phyloP scores from a whole-genome alignment of 2,113 vertebrate genomes.

The Bos taurus region ARS-UCD2.0 NC_037338.1:61043001-61043500 shows the following conservation, averaged over 20 bases:
- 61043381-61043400: background rate
- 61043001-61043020: background rate
- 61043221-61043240: background rate
- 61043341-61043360: background rate
- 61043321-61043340: background rate
- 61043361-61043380: background rate
- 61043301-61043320: background rate
- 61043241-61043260: background rate
- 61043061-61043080: background rate
- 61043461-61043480: background rate
- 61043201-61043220: background rate
- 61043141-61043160: background rate
- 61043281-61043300: background rate
- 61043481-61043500: background rate
- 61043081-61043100: background rate
- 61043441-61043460: background rate
- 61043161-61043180: background rate
- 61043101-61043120: background rate
- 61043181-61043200: background rate
- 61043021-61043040: background rate
- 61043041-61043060: background rate
- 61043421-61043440: background rate
- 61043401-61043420: background rate
- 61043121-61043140: background rate
- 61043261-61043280: background rate